Evolutionary conservation across 2,888 invertebrate genomes (phyloP).

Genomic region (Escarpia spicata): DNA sequence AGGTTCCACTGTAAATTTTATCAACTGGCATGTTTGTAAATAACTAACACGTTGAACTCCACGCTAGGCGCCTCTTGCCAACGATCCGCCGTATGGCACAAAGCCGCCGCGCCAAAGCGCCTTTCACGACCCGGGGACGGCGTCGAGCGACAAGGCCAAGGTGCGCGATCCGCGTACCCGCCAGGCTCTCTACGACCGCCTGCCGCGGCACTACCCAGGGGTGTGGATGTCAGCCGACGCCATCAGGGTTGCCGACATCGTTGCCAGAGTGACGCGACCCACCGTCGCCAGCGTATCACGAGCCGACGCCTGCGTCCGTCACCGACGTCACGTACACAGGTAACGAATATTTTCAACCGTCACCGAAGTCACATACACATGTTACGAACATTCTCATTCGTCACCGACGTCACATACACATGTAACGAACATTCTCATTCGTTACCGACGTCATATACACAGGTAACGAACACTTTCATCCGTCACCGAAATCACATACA

Average conservation of each 20-base stretch:
- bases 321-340: background rate
- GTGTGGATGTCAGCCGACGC: background rate
- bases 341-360: background rate
- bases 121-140: background rate
- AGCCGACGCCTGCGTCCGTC: background rate
- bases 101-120: background rate
- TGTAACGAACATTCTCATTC: no score
- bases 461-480: no score
- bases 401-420: no score
- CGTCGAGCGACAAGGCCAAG: background rate
- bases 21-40: background rate
- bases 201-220: background rate
- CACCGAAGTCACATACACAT: no score
- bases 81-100: background rate
- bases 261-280: background rate
- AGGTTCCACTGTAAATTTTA: no score
- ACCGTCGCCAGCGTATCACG: background rate
- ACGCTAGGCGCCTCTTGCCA: background rate
- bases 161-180: background rate
- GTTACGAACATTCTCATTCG: no score
- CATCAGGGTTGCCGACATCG: background rate
- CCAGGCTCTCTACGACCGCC: background rate
- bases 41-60: background rate
- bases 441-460: no score
- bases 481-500: no score